Percentiles rank a stretch among this genome's conserved stretches.
Conservation (phyloP, 2,797 vertebrate species). For the Anomalospiza imberbis region DNA sequence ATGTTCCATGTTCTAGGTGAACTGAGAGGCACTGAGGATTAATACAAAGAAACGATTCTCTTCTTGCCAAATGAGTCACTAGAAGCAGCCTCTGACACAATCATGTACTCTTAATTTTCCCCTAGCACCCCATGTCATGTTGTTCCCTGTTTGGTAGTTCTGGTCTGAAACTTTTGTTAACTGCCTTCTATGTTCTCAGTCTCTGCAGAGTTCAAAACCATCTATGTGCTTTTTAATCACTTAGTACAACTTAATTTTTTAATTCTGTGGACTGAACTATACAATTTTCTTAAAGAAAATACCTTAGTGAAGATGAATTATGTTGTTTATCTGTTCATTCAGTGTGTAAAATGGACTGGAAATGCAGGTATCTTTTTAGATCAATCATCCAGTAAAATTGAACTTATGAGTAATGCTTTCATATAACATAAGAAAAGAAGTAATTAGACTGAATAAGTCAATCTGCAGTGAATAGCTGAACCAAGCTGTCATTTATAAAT, state of each 20-base stretch:
- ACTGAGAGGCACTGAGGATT: not conserved
- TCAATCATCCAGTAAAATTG: not conserved
- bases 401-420: not conserved
- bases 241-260: not conserved
- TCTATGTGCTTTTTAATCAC: not conserved
- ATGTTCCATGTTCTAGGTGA: not conserved
- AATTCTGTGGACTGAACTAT: not conserved
- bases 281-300: not conserved
- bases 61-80: not conserved
- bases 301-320: not conserved
- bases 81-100: not conserved
- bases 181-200: not conserved
- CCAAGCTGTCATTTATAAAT: not conserved
- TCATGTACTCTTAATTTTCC: not conserved
- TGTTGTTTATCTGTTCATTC: not conserved
- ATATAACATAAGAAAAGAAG: not conserved
- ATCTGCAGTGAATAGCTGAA: not conserved
- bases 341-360: not conserved
- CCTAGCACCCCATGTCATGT: not conserved
- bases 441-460: not conserved
- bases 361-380: not conserved
- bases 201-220: not conserved
- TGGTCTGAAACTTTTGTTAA: not conserved
- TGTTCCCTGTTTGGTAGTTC: not conserved
- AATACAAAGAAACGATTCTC: not conserved